Percentiles rank a stretch among this genome's conserved stretches.
Evolutionary conservation across 2,797 vertebrate genomes (phyloP).

Genomic region (Lacerta agilis): DNA sequence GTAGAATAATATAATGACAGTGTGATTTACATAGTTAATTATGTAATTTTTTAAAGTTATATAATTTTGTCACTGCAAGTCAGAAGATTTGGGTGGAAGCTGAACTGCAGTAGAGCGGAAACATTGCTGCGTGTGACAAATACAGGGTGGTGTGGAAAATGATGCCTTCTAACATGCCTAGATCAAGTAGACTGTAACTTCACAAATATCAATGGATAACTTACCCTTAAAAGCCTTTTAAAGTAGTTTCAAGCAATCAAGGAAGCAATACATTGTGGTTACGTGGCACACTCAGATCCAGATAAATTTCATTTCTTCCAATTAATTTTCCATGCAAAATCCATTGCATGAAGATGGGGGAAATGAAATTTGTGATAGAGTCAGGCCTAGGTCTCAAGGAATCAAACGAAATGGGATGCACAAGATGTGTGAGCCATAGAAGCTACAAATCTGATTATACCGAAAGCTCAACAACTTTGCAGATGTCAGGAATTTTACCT

Average conservation of each 20-base stretch:
- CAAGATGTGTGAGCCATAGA: neutral
- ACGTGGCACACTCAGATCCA: neutral
- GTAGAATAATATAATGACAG: too few species aligned
- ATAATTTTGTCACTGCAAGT: too few species aligned
- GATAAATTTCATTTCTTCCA: neutral
- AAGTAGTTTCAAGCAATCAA: neutral
- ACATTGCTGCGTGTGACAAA: too few species aligned
- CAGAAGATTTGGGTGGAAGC: too few species aligned
- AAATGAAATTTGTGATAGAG: neutral
- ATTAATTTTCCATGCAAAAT: neutral
- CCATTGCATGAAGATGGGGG: neutral
- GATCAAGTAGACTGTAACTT: neutral
- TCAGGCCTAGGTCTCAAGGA: neutral
- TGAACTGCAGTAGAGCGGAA: too few species aligned
- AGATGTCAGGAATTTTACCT: too few species aligned
- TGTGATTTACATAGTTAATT: too few species aligned
- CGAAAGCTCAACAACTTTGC: too few species aligned
- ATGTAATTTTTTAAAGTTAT: too few species aligned
- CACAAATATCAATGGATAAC: neutral
- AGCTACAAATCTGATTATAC: neutral
- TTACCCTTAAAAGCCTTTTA: too few species aligned
- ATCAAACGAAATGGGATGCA: neutral
- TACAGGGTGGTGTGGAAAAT: too few species aligned
- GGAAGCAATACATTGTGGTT: neutral
- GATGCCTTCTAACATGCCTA: too few species aligned